phyloP scores from a whole-genome alignment of 23 tunicate genomes.

The Halocynthia aurantium region DNA sequence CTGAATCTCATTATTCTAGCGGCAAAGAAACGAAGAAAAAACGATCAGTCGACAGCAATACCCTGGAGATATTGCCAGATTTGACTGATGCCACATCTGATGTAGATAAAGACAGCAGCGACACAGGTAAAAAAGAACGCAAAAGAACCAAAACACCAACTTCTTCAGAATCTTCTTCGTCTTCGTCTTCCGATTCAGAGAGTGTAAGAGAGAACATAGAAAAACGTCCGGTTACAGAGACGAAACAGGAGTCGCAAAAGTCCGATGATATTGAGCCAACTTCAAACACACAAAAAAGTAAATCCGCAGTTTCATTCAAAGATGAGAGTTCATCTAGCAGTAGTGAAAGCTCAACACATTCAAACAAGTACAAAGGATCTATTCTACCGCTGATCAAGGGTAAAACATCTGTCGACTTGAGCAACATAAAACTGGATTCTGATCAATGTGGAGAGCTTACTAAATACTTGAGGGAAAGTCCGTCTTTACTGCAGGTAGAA shows the following conservation, averaged over 20 bases:
- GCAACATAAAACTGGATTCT: slow-evolving; percentile 12
- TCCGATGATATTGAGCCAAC: slow-evolving; percentile 9
- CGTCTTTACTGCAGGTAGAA: slow-evolving; percentile 11
- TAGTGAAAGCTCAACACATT: no score
- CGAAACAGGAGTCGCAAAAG: slow-evolving; percentile 19
- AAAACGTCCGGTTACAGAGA: neutral
- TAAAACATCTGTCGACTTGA: slow-evolving; percentile 14
- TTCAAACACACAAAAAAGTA: neutral
- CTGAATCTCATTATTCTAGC: no score
- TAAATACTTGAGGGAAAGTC: slow-evolving; percentile 14
- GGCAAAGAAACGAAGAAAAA: no score
- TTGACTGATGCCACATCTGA: neutral
- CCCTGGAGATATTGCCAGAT: slow-evolving; percentile 2
- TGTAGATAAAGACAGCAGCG: slow-evolving; percentile 22
- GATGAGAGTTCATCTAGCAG: no score
- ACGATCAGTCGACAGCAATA: no score
- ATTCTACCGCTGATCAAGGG: slow-evolving; percentile 15
- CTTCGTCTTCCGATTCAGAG: slow-evolving; percentile 17
- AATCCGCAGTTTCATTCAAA: neutral
- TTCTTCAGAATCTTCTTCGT: neutral
- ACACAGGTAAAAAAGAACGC: slow-evolving; percentile 10
- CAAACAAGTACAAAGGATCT: neutral
- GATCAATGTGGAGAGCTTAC: slow-evolving; percentile 43
- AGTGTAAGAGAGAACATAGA: slow-evolving; percentile 2
- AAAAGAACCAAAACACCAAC: neutral